Conservation (phyloP, 1,140 invertebrate species). For the Bombus superbus region DNA sequence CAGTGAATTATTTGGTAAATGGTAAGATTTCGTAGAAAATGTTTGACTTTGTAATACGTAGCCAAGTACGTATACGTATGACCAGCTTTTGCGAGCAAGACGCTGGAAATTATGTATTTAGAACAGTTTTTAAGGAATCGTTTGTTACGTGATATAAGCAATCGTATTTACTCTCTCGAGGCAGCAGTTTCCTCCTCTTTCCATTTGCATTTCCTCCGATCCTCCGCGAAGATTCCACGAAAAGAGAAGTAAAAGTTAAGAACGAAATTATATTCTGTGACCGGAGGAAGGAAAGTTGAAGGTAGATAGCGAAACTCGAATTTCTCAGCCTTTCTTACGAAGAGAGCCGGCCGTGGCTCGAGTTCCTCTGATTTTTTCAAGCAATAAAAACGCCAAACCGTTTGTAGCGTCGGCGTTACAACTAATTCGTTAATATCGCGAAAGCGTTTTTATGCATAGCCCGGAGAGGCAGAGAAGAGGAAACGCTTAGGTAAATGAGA, state of each 20-base stretch:
- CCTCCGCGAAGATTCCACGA: neutral
- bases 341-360: too few relatives aligned
- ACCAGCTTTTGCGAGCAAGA: too few relatives aligned
- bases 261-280: conserved; percentile 18
- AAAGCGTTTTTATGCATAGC: neutral
- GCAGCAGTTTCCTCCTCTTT: neutral
- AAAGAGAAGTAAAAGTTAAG: neutral
- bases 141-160: neutral
- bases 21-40: neutral
- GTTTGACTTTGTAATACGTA: neutral
- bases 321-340: too few relatives aligned
- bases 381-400: neutral
- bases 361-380: neutral
- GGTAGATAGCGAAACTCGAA: neutral
- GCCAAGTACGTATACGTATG: neutral
- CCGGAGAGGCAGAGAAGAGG: neutral
- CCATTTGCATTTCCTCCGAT: neutral
- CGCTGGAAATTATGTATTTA: too few relatives aligned
- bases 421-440: conserved; percentile 40
- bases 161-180: too few relatives aligned
- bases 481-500: conserved; percentile 23
- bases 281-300: neutral
- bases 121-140: neutral
- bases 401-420: neutral
- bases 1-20: neutral